These are phyloP conservation scores for Athalia cordata DNA, from an alignment of 2,888 invertebrate genomes.

Conservation along the genomic window DNA sequence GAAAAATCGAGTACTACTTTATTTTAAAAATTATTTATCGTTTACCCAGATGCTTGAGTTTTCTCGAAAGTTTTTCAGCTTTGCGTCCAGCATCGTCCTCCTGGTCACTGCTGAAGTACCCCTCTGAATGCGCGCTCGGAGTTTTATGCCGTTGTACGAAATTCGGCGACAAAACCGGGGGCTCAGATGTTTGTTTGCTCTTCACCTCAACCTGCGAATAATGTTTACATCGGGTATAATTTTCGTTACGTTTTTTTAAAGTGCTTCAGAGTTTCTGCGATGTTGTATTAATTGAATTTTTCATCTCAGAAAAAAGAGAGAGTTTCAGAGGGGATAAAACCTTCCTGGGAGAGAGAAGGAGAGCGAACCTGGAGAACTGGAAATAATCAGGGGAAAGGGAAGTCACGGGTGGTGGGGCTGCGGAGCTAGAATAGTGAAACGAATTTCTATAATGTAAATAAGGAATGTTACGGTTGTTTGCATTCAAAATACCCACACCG, in stretches of 20 bases:
- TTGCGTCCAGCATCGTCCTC: slow-evolving; percentile 69
- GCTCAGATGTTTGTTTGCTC: slow-evolving; percentile 54
- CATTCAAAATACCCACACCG: background rate
- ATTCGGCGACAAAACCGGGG: slow-evolving; percentile 56
- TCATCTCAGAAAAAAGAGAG: no score
- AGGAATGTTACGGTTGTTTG: slow-evolving; percentile 1
- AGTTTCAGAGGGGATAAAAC: no score
- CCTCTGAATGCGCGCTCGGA: slow-evolving; percentile 69
- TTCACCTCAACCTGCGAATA: slow-evolving; percentile 61
- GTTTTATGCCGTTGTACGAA: slow-evolving; percentile 62
- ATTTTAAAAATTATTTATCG: no score
- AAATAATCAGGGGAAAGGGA: background rate
- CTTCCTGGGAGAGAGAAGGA: background rate
- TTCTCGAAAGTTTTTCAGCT: slow-evolving; percentile 62
- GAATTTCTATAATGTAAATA: slow-evolving; percentile 41
- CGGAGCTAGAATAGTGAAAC: slow-evolving; percentile 25
- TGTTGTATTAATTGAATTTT: no score
- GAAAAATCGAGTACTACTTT: no score
- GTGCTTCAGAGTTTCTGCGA: no score
- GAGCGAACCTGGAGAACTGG: background rate
- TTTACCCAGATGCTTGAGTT: slow-evolving; percentile 63
- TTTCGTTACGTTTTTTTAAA: background rate
- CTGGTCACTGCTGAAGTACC: slow-evolving; percentile 72
- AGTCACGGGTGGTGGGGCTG: slow-evolving; percentile 1
- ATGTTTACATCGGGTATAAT: slow-evolving; percentile 27